Percentiles rank a stretch among this genome's conserved stretches.
Conservation (phyloP, 1,140 invertebrate genomes). For the Drosophila sechellia region DNA sequence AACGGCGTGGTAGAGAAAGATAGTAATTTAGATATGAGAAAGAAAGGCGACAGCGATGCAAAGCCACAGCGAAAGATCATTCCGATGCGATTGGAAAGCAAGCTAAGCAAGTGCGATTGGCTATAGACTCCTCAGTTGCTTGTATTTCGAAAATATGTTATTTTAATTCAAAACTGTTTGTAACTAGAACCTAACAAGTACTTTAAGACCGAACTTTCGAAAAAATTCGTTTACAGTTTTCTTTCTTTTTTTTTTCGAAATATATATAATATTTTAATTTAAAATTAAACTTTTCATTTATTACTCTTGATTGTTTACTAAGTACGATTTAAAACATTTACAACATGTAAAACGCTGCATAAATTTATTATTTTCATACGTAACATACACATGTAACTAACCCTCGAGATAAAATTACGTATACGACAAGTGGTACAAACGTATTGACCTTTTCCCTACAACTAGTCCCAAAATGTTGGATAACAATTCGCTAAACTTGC, state of each 20-base stretch:
- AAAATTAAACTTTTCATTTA: too few species aligned
- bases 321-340: too few species aligned
- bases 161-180: neutral
- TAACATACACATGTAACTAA: too few species aligned
- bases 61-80: constrained; percentile 40
- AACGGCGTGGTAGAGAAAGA: constrained; percentile 31
- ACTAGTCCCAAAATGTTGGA: neutral
- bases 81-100: constrained; percentile 42
- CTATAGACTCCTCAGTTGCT: neutral
- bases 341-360: neutral
- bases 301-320: too few species aligned
- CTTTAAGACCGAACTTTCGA: too few species aligned
- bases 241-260: too few species aligned
- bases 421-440: constrained; percentile 9
- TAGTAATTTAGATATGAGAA: constrained; percentile 17
- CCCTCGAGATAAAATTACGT: neutral
- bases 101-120: constrained; percentile 33
- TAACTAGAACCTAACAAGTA: too few species aligned
- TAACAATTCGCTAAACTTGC: neutral
- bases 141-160: neutral
- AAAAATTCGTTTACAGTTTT: too few species aligned
- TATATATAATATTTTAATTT: too few species aligned
- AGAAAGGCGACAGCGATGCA: constrained; percentile 27
- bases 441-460: neutral
- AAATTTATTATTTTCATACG: neutral